phyloP scores from a whole-genome alignment of 2,888 invertebrate genomes.

The Smittia sp. region DNA sequence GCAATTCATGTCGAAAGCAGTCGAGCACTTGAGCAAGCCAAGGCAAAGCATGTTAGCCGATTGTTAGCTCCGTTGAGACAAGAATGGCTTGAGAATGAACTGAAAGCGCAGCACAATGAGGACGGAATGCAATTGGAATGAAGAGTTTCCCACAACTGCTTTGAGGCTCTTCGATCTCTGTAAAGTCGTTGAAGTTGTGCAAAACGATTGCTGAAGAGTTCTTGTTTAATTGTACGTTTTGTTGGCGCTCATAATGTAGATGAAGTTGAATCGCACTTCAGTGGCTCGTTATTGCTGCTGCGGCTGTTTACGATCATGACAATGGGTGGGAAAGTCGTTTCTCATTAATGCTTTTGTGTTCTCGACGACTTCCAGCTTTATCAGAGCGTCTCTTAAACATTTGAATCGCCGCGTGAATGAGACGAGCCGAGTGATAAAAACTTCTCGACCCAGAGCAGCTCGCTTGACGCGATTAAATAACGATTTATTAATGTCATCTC shows the following conservation, averaged over 20 bases:
- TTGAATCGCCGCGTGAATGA: background rate
- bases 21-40: background rate
- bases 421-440: too few species aligned
- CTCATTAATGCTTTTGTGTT: background rate
- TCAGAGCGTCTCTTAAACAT: background rate
- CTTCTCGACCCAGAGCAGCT: background rate
- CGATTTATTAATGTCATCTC: background rate
- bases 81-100: background rate
- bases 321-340: background rate
- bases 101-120: too few species aligned
- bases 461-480: background rate
- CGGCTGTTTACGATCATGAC: background rate
- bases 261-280: background rate
- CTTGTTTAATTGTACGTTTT: constrained; percentile 3
- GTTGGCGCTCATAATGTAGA: background rate
- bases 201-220: background rate
- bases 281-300: background rate
- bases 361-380: background rate
- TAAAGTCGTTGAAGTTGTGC: background rate
- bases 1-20: constrained; percentile 25
- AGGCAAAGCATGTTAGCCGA: too few species aligned
- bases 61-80: too few species aligned
- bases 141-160: background rate
- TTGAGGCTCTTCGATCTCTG: background rate
- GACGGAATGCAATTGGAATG: background rate